Base-by-base conservation (phyloP, 2,113 vertebrate species). In the Datnioides undecimradiatus region DNA sequence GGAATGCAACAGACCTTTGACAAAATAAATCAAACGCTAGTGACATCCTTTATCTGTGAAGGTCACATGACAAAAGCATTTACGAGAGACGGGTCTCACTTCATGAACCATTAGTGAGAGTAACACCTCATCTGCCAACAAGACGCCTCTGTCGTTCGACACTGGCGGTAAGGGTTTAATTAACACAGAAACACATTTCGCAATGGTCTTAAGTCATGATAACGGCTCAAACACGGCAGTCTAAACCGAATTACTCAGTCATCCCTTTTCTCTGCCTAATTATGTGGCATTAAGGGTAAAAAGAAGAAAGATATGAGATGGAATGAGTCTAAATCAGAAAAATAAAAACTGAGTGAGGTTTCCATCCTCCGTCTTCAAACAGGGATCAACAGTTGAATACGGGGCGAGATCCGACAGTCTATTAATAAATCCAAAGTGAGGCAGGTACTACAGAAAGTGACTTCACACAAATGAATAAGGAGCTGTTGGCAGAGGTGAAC, bases 281-380 rank as follows among this genome's bases (percentile, higher is more conserved):
- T 79, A 79, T 59, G 43, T 34, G 52, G 25, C n/a, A 46, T 71
- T 71, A 74, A 46, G 52, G 31, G 51, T 31, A n/a, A 38, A 36
- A 54, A 11, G 3, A 49, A 63, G 71, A 65, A 54, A 69, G 72
- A 55, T 64, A 38, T 5, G 10, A 63, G 57, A 73, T 49, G 29
- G 7, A 41, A 73, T 73, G 19, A 58, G 40, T n/a, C 40, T 16
- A 29, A 64, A 76, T 58, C 9, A 48, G 70, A 63, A 49, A 54
- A 49, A 57, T 57, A 49, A 54, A 49, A 57, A 12, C 10, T 13
- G 23, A 52, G 46, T 38, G 55, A 63, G 29, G 40, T 40, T 29
- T 46, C 63, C 29, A 58, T 60, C 54, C 14, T 21, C 17, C 2
- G 25, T 33, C 21, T 23, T 52, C 3, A 3, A 73, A 31, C 8